Evolutionary conservation across 2,888 invertebrate species (phyloP).

Genomic region (Mesorhabditis sp.): DNA sequence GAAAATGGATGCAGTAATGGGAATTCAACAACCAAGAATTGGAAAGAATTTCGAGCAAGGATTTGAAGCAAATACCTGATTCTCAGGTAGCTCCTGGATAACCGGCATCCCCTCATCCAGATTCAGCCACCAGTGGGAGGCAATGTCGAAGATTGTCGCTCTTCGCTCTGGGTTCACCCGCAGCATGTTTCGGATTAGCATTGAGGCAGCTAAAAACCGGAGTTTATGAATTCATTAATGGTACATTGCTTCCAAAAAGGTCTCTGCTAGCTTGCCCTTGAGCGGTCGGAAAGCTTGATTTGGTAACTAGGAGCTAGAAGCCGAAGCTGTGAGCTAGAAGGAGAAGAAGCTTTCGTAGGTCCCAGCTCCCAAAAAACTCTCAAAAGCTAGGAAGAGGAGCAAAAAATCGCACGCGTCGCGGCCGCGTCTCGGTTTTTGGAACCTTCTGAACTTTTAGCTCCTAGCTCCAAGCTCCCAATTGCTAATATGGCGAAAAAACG

Average conservation of each 20-base stretch:
- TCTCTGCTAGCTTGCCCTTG: too few species aligned
- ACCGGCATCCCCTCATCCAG: constrained; percentile 56
- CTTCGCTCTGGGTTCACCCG: constrained; percentile 84
- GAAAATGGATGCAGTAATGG: constrained; percentile 6
- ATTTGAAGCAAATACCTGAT: constrained; percentile 42
- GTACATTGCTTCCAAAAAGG: neutral
- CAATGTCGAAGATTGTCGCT: constrained; percentile 88
- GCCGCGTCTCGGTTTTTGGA: too few species aligned
- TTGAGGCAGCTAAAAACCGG: constrained; percentile 76
- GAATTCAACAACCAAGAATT: neutral
- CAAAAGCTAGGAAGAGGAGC: too few species aligned
- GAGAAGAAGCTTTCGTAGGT: too few species aligned
- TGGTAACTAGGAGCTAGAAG: too few species aligned
- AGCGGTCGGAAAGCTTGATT: too few species aligned
- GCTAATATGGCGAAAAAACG: too few species aligned
- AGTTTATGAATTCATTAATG: neutral
- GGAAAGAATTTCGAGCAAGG: neutral
- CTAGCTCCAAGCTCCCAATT: too few species aligned
- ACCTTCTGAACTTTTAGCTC: too few species aligned
- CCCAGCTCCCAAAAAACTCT: too few species aligned
- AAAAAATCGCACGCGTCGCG: too few species aligned
- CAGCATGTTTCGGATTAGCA: constrained; percentile 87
- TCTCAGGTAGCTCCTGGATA: constrained; percentile 57
- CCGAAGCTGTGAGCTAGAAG: too few species aligned
- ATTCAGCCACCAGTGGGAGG: constrained; percentile 95